phyloP scores from a whole-genome alignment of 2,888 invertebrate species.

The Fragum fragum region DNA sequence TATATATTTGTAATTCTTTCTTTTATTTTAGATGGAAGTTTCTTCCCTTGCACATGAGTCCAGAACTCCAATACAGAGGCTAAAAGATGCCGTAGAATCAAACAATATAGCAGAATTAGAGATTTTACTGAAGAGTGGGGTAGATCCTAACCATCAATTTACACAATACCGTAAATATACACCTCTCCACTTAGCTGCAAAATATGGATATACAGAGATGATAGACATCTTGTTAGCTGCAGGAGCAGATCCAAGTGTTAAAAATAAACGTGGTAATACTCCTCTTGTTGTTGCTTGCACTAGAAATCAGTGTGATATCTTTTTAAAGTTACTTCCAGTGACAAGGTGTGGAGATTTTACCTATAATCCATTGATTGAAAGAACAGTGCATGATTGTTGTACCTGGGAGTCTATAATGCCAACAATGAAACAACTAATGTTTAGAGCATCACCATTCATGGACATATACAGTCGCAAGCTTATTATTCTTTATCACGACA shows the following conservation, averaged over 20 bases:
- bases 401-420: background rate
- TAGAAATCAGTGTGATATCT: constrained; percentile 48
- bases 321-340: constrained; percentile 52
- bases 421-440: constrained; percentile 10
- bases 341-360: background rate
- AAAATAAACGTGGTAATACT: constrained; percentile 65
- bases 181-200: constrained; percentile 68
- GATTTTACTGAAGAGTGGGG: constrained; percentile 59
- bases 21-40: constrained; percentile 23
- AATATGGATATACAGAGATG: constrained; percentile 47
- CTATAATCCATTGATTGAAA: background rate
- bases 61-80: constrained; percentile 53
- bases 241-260: constrained; percentile 59
- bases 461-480: background rate
- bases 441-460: background rate
- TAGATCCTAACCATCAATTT: constrained; percentile 61
- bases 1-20: too few species aligned
- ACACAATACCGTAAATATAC: constrained; percentile 69
- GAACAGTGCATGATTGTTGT: background rate
- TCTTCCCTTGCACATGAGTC: constrained; percentile 27
- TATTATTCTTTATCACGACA: too few species aligned
- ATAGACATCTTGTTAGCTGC: constrained; percentile 59
- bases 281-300: constrained; percentile 60
- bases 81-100: constrained; percentile 61
- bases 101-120: constrained; percentile 63